These are phyloP conservation scores for Cydia splendana DNA, from an alignment of 1,140 invertebrate species.

Conservation along the genomic window DNA sequence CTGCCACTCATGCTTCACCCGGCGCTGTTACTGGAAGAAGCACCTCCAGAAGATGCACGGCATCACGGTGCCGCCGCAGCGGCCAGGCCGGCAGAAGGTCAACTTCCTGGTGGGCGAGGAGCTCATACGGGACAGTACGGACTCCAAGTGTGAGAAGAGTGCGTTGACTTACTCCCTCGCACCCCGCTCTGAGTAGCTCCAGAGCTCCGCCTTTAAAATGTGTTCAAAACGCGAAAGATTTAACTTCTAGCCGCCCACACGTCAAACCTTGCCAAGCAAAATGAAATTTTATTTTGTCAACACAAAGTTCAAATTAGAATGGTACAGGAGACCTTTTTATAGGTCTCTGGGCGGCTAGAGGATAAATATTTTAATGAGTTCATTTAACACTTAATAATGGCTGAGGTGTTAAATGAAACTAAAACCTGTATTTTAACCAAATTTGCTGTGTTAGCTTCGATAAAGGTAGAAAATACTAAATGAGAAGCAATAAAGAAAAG, in stretches of 20 bases:
- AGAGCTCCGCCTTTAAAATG: too few relatives aligned
- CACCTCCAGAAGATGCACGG: conserved; percentile 57
- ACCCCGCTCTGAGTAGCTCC: neutral
- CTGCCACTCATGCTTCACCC: conserved; percentile 54
- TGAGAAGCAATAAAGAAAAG: too few relatives aligned
- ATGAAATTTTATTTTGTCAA: too few relatives aligned
- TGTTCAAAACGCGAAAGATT: too few relatives aligned
- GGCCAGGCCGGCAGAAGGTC: conserved; percentile 51
- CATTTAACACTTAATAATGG: conserved; percentile 1
- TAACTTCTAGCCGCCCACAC: too few relatives aligned
- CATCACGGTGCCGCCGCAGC: conserved; percentile 47
- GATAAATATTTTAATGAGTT: neutral
- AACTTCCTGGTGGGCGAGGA: conserved; percentile 17
- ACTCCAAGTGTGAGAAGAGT: neutral
- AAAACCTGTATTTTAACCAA: neutral
- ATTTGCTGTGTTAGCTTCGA: too few relatives aligned
- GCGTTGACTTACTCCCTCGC: neutral
- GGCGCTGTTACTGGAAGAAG: conserved; percentile 65
- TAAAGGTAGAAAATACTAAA: too few relatives aligned
- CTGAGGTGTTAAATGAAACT: conserved; percentile 11
- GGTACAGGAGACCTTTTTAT: too few relatives aligned
- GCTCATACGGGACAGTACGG: neutral
- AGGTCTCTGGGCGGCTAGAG: too few relatives aligned
- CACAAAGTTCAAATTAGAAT: too few relatives aligned
- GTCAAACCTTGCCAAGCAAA: too few relatives aligned